Evolutionary conservation across 1,140 invertebrate genomes (phyloP).

Genomic region (Papilio helenus): DNA sequence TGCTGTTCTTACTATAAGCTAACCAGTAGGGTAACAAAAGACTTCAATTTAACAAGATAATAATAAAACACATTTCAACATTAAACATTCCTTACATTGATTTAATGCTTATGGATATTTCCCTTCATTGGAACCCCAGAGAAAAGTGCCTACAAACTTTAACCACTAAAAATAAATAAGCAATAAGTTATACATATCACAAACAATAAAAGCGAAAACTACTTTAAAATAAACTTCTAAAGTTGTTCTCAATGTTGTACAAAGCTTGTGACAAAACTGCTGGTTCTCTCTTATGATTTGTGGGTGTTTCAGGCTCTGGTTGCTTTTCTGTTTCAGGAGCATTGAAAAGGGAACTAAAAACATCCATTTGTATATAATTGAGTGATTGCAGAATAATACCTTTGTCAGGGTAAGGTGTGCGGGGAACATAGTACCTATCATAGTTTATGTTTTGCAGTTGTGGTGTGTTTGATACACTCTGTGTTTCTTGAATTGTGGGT

Average conservation of each 20-base stretch:
- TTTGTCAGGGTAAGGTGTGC: constrained; percentile 71
- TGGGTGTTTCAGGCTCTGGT: constrained; percentile 45
- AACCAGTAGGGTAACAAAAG: neutral
- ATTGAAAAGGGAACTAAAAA: constrained; percentile 70
- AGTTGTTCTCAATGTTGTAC: constrained; percentile 73
- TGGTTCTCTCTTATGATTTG: constrained; percentile 55
- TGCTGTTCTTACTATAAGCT: neutral
- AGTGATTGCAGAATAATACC: constrained; percentile 74
- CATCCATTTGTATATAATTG: constrained; percentile 80
- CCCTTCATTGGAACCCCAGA: neutral
- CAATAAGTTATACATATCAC: constrained; percentile 34
- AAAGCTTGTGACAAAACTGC: constrained; percentile 68
- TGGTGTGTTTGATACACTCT: constrained; percentile 43
- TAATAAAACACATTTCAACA: constrained; percentile 9
- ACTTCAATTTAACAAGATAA: neutral
- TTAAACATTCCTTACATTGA: constrained; percentile 22
- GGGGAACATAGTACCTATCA: constrained; percentile 43
- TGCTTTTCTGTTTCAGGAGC: constrained; percentile 46
- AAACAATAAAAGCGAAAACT: neutral
- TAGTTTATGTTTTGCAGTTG: constrained; percentile 56
- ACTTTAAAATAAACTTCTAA: constrained; percentile 74
- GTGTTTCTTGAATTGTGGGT: constrained; percentile 34
- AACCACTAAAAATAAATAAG: constrained; percentile 48
- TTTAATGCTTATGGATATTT: constrained; percentile 27
- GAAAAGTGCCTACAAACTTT: constrained; percentile 12